phyloP scores from a whole-genome alignment of 2,888 invertebrate species.

The Aporophyla nigra region DNA sequence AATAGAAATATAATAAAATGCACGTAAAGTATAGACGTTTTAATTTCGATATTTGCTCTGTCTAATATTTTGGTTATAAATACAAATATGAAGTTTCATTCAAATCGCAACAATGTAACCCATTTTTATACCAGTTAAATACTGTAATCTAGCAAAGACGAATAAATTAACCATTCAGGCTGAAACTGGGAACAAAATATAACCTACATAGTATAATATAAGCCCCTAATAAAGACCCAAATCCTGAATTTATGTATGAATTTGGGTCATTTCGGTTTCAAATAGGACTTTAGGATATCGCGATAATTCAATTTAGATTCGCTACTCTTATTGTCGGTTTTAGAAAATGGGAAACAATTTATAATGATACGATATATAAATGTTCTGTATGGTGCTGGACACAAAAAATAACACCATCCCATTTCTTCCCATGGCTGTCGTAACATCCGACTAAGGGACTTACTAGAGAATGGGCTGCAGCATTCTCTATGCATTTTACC shows the following conservation, averaged over 20 bases:
- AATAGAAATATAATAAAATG: no score
- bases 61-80: not conserved
- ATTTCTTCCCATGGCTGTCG: no score
- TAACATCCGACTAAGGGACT: no score
- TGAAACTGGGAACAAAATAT: slow-evolving; percentile 4
- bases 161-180: slow-evolving; percentile 15
- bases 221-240: slow-evolving; percentile 28
- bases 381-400: no score
- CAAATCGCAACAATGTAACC: not conserved
- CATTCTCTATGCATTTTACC: no score
- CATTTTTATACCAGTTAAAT: not conserved
- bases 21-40: no score
- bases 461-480: no score
- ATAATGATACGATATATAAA: slow-evolving; percentile 8
- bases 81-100: not conserved
- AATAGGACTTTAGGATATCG: slow-evolving; percentile 10
- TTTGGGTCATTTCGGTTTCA: slow-evolving; percentile 19
- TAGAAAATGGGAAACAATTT: slow-evolving; percentile 6
- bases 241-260: slow-evolving; percentile 41
- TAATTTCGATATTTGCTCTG: no score
- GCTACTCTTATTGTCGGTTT: not conserved
- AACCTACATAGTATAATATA: not conserved
- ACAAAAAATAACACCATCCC: no score
- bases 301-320: slow-evolving; percentile 42
- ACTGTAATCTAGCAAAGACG: not conserved